Evolutionary conservation across 2,113 vertebrate genomes (phyloP).

Genomic region (Dipodomys merriami): DNA sequence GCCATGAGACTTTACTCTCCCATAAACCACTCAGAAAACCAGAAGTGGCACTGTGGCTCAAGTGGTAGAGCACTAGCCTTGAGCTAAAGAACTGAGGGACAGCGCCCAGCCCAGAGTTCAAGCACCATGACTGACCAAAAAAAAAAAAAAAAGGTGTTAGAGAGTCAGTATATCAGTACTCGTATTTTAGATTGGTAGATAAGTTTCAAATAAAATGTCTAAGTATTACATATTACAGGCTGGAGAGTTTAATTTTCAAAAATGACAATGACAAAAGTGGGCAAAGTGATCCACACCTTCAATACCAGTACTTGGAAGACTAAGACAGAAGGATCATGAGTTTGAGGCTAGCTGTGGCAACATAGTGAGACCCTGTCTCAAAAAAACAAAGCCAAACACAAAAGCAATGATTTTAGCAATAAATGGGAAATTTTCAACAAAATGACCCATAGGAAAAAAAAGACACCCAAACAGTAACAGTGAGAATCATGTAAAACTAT

Average conservation of each 20-base stretch:
- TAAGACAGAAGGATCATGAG: neutral
- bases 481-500: slow-evolving; percentile 46
- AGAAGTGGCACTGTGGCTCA: no score
- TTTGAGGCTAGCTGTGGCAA: neutral
- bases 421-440: neutral
- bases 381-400: neutral
- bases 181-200: no score
- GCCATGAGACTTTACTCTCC: no score
- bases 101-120: no score
- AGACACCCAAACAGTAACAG: slow-evolving; percentile 2
- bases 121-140: neutral
- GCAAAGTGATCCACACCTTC: neutral
- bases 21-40: no score
- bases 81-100: no score
- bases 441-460: neutral
- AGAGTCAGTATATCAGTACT: neutral
- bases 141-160: neutral
- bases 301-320: neutral
- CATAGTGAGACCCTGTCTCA: neutral
- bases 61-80: no score
- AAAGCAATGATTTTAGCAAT: neutral
- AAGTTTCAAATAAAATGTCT: slow-evolving; percentile 36
- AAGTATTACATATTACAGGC: neutral
- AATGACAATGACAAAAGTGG: slow-evolving; percentile 14
- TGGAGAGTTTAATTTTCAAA: slow-evolving; percentile 12